Percentiles rank a stretch among this genome's conserved stretches.
Evolutionary conservation across 1,140 invertebrate species (phyloP).

Genomic region (Bombus impatiens): DNA sequence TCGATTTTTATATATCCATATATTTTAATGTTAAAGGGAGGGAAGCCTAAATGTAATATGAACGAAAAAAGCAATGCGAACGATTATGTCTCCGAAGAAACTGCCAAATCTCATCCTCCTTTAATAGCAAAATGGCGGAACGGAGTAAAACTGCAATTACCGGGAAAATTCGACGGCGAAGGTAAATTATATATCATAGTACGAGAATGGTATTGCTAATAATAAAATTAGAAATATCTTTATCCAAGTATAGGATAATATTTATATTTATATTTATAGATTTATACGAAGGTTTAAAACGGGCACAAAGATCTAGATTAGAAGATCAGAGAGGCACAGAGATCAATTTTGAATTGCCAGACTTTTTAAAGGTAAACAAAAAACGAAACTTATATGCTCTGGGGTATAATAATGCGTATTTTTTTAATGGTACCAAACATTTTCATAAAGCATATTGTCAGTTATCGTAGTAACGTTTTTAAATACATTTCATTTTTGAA

Average conservation of each 20-base stretch:
- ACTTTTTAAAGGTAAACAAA: slow-evolving; percentile 87
- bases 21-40: slow-evolving; percentile 52
- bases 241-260: not conserved
- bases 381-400: slow-evolving; percentile 5
- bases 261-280: slow-evolving; percentile 75
- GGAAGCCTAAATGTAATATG: slow-evolving; percentile 76
- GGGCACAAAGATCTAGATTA: slow-evolving; percentile 88
- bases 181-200: slow-evolving; percentile 78
- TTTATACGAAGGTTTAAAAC: slow-evolving; percentile 89
- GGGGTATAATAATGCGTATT: not conserved
- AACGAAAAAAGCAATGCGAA: slow-evolving; percentile 76
- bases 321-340: slow-evolving; percentile 92
- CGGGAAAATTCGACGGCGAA: slow-evolving; percentile 86
- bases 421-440: not conserved
- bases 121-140: slow-evolving; percentile 88
- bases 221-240: not conserved
- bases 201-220: not conserved
- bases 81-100: slow-evolving; percentile 75
- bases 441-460: not conserved
- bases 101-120: slow-evolving; percentile 80
- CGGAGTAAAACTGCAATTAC: slow-evolving; percentile 86
- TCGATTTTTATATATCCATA: not conserved
- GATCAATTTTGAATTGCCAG: slow-evolving; percentile 91
- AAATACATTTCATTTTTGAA: slow-evolving; percentile 25
- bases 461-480: slow-evolving; percentile 22